Evolutionary conservation across 1,140 invertebrate genomes (phyloP).

Genomic region (Tribolium castaneum): DNA sequence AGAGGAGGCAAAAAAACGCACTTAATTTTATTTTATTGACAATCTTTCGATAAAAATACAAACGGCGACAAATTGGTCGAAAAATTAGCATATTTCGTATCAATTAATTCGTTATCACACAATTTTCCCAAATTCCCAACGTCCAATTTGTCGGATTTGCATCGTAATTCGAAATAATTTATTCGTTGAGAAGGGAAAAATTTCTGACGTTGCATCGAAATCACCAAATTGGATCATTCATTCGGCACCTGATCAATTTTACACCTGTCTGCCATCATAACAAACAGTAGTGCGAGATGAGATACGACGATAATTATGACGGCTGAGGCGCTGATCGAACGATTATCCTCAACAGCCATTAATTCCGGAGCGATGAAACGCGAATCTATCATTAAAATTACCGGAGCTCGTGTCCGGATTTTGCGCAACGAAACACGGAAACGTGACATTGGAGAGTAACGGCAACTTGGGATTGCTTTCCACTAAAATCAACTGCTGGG

Average conservation of each 20-base stretch:
- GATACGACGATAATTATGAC: slow-evolving; percentile 28
- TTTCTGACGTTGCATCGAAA: not conserved
- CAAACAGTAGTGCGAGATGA: slow-evolving; percentile 29
- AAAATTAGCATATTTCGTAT: slow-evolving; percentile 17
- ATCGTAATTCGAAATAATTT: slow-evolving; percentile 31
- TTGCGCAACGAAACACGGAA: not conserved
- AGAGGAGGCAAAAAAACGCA: not conserved
- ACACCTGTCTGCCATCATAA: slow-evolving; percentile 7
- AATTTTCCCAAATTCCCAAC: not conserved
- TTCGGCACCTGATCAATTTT: slow-evolving; percentile 15
- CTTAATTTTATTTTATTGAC: slow-evolving; percentile 8
- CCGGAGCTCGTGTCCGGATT: not conserved
- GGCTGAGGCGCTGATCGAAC: not conserved
- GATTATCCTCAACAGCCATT: not conserved
- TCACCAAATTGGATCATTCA: slow-evolving; percentile 18
- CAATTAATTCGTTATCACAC: not conserved
- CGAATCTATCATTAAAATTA: slow-evolving; percentile 10
- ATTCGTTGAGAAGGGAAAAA: slow-evolving; percentile 1
- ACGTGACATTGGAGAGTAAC: not conserved
- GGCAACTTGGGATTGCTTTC: not conserved
- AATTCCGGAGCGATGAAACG: slow-evolving; percentile 5
- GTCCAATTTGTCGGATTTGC: slow-evolving; percentile 1
- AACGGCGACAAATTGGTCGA: slow-evolving; percentile 2
- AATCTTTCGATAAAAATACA: slow-evolving; percentile 7
- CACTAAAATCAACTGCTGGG: not conserved